phyloP scores from a whole-genome alignment of 2,797 vertebrate genomes.

The Catostomus latipinnis region DNA sequence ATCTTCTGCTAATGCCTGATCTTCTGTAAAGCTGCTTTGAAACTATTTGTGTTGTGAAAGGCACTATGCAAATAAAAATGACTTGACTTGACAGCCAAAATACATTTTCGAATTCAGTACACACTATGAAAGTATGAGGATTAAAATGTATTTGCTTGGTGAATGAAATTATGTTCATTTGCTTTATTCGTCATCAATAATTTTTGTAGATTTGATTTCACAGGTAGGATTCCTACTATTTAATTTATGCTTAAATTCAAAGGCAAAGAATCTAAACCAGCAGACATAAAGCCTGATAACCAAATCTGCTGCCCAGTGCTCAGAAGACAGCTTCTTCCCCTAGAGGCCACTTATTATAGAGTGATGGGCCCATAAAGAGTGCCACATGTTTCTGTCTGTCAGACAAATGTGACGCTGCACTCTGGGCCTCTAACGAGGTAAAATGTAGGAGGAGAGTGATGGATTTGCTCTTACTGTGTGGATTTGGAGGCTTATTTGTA shows the following conservation, averaged over 20 bases:
- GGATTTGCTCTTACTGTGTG: conserved; percentile 25
- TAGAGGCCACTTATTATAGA: conserved; percentile 32
- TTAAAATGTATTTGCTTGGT: too few relatives aligned
- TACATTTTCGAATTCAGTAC: too few relatives aligned
- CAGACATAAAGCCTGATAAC: conserved; percentile 51
- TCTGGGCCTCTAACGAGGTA: conserved; percentile 28
- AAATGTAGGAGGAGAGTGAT: conserved; percentile 20
- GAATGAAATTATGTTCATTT: not conserved
- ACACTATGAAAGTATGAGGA: too few relatives aligned
- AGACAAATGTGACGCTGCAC: conserved; percentile 35
- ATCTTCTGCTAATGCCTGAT: too few relatives aligned
- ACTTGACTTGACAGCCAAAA: too few relatives aligned
- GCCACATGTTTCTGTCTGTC: conserved; percentile 34
- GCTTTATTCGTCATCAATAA: not conserved
- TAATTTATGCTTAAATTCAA: conserved; percentile 1
- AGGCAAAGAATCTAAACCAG: conserved; percentile 48
- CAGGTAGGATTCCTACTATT: conserved; percentile 7
- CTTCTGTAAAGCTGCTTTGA: too few relatives aligned
- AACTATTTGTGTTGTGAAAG: too few relatives aligned
- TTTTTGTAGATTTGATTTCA: not conserved
- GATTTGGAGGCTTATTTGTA: conserved; percentile 59
- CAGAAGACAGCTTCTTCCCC: not conserved
- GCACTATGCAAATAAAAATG: too few relatives aligned
- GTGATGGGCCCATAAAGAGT: conserved; percentile 27
- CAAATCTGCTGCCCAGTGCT: conserved; percentile 9